A percentile compares a stretch with the other conserved stretches of the same genome.
Evolutionary conservation across 2,113 vertebrate genomes (phyloP).

Genomic region (Urocitellus parryii): DNA sequence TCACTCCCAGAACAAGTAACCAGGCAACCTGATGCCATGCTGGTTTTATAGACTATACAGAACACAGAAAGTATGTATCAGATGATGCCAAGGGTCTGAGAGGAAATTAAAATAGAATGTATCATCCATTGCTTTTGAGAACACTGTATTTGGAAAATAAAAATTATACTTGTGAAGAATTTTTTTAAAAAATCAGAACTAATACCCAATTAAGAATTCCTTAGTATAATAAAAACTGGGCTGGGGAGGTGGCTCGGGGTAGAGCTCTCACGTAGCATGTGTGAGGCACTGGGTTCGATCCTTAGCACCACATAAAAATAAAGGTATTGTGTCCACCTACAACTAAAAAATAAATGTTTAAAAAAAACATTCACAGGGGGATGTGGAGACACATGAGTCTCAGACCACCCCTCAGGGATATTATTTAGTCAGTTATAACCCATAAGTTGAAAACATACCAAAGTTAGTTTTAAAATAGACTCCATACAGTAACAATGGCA

Average conservation of each 20-base stretch:
- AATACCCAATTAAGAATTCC: not conserved
- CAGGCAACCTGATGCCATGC: not conserved
- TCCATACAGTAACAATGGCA: not conserved
- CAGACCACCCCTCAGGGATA: not conserved
- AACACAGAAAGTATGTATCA: not conserved
- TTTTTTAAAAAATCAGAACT: not conserved
- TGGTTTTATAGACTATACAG: not conserved
- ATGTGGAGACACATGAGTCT: not conserved
- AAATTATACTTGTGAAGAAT: not conserved
- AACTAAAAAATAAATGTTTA: too few relatives aligned
- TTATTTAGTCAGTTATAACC: slow-evolving; percentile 7
- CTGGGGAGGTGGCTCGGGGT: too few relatives aligned
- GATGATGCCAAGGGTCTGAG: not conserved
- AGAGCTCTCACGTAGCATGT: too few relatives aligned
- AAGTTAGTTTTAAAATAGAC: slow-evolving; percentile 15
- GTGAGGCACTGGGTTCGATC: too few relatives aligned
- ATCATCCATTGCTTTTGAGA: not conserved
- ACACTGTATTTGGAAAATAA: slow-evolving; percentile 23
- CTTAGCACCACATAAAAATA: too few relatives aligned
- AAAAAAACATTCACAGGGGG: not conserved
- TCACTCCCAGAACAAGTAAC: not conserved
- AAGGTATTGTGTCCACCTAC: too few relatives aligned
- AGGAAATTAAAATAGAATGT: not conserved
- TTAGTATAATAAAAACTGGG: not conserved
- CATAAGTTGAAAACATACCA: not conserved